Base-by-base conservation (phyloP, 2,113 vertebrate species). In the Plestiodon gilberti region DNA sequence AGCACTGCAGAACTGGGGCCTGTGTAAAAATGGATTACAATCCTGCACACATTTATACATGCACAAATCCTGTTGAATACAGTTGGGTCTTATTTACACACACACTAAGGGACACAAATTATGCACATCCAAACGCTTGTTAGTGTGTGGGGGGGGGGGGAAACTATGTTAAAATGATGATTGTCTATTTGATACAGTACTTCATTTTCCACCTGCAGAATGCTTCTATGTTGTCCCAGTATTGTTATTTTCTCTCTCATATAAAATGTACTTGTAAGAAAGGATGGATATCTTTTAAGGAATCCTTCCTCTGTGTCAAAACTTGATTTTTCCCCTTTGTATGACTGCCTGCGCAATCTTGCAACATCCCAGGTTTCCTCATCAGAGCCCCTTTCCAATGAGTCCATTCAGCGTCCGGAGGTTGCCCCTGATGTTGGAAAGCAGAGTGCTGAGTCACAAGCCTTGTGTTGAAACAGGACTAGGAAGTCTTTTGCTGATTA, bases 391-490 rank as follows among this genome's bases (percentile, higher is more conserved):
- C 14, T 55, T 70, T 57, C 9, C 25, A 69, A 57, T 35, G 43
- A 64, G 57, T 28, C 43, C 82, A 69, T 61, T 22, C 35, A 61
- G 82, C 7, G 3, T 28, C 10, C 33, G 48, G 87, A 88, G n/a
- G 38, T 86, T 74, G 64, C 81, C 81, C 77, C 64, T 43, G 22
- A 59, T 13, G 18, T 43, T 71, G 40, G 73, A 65, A 18, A 78
- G 78, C 57, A 38, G 57, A 84, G 28, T 76, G 82, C 82, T 85
- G 87, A 86, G 88, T 89, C 88, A 89, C 79, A 40, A 55, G 15
- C 22, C 48, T 74, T 73, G 52, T 82, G 79, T 40, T 62, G 73
- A 77, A 85, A 82, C 20, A 61, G 52, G 71, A 74, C 83, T 64
- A 28, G 80, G 57, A 73, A 78, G 57, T n/a, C 83, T 89, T 82